Percentiles rank a stretch among this genome's conserved stretches.
Evolutionary conservation across 2,113 vertebrate genomes (phyloP).

Genomic region (Amia ocellicauda): DNA sequence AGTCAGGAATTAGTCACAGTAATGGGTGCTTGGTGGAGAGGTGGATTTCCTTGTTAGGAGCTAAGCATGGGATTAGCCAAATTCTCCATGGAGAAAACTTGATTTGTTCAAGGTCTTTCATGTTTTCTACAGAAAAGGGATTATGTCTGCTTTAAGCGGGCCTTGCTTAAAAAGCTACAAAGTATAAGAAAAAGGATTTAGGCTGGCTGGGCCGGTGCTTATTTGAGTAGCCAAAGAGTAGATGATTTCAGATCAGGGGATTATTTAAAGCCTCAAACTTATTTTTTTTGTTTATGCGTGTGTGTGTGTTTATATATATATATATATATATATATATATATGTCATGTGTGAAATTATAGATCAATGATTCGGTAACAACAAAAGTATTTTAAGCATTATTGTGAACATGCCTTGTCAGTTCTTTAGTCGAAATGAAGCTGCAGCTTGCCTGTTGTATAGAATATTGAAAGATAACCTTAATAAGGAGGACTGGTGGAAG

Average conservation of each 20-base stretch:
- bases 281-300: too few species aligned
- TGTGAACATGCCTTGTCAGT: too few species aligned
- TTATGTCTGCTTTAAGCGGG: slow-evolving; percentile 82
- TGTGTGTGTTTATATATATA: too few species aligned
- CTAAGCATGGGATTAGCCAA: slow-evolving; percentile 83
- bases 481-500: too few species aligned
- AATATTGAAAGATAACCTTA: too few species aligned
- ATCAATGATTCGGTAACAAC: too few species aligned
- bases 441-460: too few species aligned
- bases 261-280: slow-evolving; percentile 83
- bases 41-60: slow-evolving; percentile 85
- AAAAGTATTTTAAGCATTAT: too few species aligned
- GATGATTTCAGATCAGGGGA: slow-evolving; percentile 77
- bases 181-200: slow-evolving; percentile 83
- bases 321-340: too few species aligned
- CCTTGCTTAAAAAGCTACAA: slow-evolving; percentile 82
- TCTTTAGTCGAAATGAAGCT: too few species aligned
- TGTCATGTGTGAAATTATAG: too few species aligned
- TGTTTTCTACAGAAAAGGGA: slow-evolving; percentile 85
- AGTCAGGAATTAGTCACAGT: slow-evolving; percentile 81
- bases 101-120: slow-evolving; percentile 89
- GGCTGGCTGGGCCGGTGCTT: slow-evolving; percentile 67
- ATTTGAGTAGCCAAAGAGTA: slow-evolving; percentile 78
- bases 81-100: slow-evolving; percentile 85
- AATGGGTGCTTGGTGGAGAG: slow-evolving; percentile 79